Evolutionary conservation across 1,140 invertebrate genomes (phyloP), one percentile per base, ranked within the genome.

Genomic region (Drosophila suzukii): DNA sequence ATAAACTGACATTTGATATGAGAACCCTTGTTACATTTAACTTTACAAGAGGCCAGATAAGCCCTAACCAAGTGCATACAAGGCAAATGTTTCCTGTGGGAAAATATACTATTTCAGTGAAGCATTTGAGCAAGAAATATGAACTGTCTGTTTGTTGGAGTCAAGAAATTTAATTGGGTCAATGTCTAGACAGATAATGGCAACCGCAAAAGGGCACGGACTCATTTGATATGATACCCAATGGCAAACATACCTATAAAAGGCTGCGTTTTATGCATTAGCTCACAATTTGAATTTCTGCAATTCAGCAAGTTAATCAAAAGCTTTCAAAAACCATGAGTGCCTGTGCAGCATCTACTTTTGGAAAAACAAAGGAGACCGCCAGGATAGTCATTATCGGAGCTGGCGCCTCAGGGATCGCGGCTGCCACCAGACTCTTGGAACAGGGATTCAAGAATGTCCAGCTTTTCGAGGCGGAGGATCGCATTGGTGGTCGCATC

Each of bases 401-500:
- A 39, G 93, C 94, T 0, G 95, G 95, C 3, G 86, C 92, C 8
- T 90, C 95, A 0, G 95, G 95, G 10, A 94, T 95, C 58, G 94
- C 94, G 0, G 94, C 95, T 5, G 95, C 94, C 6, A 93, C 93
- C 0, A 92, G 91, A 49, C 86, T 95, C 6, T 47, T 94, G 4
- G 84, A 93, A 50, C 92, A 93, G 62, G 94, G 94, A 5, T 93
- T 95, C 44, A 74, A 75, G 3, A 92, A 95, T 88, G 77, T 95
- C 1, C 86, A 85, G 0, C 81, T 95, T 34, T 72, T 92, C 11
- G 97, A 98, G 93, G 96, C 95, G 2, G 94, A 94, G 77, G 93
- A 94, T 78, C 93, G 95, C 75, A 94, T 96, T 62, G 96, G 96
- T 8, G 96, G 95, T 6, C 93, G 96, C 50, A 93, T 96, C 30